Evolutionary conservation across 2,888 invertebrate species (phyloP), one percentile per base, ranked within the genome.

Genomic region (Erynnis tages): DNA sequence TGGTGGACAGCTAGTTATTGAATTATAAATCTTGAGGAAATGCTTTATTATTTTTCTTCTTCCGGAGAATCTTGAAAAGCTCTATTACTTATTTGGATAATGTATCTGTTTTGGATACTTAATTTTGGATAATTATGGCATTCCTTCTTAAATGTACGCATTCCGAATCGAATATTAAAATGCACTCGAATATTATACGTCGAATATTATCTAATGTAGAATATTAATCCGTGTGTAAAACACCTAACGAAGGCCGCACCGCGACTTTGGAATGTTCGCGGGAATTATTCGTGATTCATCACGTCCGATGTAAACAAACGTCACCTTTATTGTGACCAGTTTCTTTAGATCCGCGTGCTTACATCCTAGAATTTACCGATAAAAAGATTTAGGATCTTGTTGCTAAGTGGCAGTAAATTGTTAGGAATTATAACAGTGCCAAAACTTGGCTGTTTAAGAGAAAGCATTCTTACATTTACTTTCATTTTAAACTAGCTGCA

Each of bases 231-330:
- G 71, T 71, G 59, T 78, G 69, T 54, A 54, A 61, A 38, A 60
- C 56, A 69, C 83, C 82, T 85, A 59, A 65, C 46, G 63, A 69
- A 69, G 70, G 70, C 63, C 69, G 63, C 74, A 71, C 59, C 58
- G 57, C 64, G 54, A 43, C 43, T 27, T 58, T 65, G 74, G 78
- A 76, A 79, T 78, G 66, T 53, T 66, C 66, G 63, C 70, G 82
- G 83, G 78, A 76, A 73, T 76, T 77, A 77, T 78, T 67, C 55
- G 70, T 84, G 84, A 85, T 79, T 86, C 85, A 82, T 80, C 75
- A 67, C 61, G 56, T 68, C 61, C 62, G 69, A 76, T 75, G 78
- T 82, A 82, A 83, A 83, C 79, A 84, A 79, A 75, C 65, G 56
- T 59, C 59, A 62, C 38, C 65, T 69, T 77, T 79, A 78, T 76